phyloP scores from a whole-genome alignment of 1,140 invertebrate genomes.

The Drosophila kohkoa region DNA sequence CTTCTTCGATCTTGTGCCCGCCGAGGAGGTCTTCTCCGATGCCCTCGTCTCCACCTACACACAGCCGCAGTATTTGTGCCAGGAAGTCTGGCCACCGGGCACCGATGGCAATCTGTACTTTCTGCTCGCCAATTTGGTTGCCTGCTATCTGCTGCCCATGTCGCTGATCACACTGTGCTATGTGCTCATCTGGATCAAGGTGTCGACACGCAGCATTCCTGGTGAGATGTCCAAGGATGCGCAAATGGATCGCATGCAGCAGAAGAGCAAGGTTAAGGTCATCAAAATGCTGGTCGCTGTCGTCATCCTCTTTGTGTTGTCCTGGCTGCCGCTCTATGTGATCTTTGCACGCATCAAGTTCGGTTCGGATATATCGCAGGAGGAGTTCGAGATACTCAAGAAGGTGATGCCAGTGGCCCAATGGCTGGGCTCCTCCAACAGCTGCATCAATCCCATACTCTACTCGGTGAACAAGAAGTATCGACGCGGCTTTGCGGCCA shows the following conservation, averaged over 20 bases:
- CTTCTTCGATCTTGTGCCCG: slow-evolving; percentile 93
- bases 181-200: slow-evolving; percentile 96
- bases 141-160: slow-evolving; percentile 97
- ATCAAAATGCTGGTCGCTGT: slow-evolving; percentile 98
- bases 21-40: slow-evolving; percentile 87
- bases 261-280: slow-evolving; percentile 97
- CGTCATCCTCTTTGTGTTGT: slow-evolving; percentile 96
- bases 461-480: slow-evolving; percentile 99
- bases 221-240: slow-evolving; percentile 94
- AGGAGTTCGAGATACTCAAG: slow-evolving; percentile 91
- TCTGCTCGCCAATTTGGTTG: slow-evolving; percentile 94
- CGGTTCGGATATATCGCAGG: slow-evolving; percentile 84
- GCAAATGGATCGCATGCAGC: slow-evolving; percentile 95
- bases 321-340: slow-evolving; percentile 97
- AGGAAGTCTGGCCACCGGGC: slow-evolving; percentile 93
- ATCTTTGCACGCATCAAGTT: slow-evolving; percentile 95
- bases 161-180: slow-evolving; percentile 96
- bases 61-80: slow-evolving; percentile 89
- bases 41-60: slow-evolving; percentile 67
- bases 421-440: slow-evolving; percentile 98
- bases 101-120: slow-evolving; percentile 94
- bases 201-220: slow-evolving; percentile 93
- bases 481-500: slow-evolving; percentile 95
- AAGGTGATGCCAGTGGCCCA: slow-evolving; percentile 96
- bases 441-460: slow-evolving; percentile 98